phyloP scores from a whole-genome alignment of 2,797 vertebrate species.

The Aphelocoma californica region DNA sequence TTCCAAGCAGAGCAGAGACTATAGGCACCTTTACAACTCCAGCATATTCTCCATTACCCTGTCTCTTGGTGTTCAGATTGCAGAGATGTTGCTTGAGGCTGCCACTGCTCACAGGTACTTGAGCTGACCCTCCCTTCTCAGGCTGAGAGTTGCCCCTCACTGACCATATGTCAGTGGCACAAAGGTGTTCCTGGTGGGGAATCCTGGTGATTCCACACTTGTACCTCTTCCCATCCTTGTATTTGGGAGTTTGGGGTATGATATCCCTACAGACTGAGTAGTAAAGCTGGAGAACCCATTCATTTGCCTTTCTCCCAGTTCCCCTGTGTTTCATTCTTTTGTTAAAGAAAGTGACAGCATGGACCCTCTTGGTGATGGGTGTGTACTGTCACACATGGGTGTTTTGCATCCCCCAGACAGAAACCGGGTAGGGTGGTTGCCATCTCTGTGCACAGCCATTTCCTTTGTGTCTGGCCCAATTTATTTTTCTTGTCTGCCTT shows the following conservation, averaged over 20 bases:
- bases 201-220: not conserved
- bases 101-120: not conserved
- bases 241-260: not conserved
- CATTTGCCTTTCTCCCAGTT: not conserved
- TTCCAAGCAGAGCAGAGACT: not conserved
- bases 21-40: not conserved
- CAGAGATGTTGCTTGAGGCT: not conserved
- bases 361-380: not conserved
- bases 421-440: not conserved
- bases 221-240: not conserved
- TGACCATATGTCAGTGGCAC: fast-evolving
- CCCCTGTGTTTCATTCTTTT: not conserved
- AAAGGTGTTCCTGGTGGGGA: not conserved
- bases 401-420: not conserved
- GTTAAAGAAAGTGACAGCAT: fast-evolving
- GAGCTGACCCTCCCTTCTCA: not conserved
- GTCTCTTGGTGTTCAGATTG: not conserved
- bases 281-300: not conserved
- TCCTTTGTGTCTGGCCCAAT: not conserved
- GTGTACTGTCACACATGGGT: fast-evolving
- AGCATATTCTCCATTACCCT: not conserved
- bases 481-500: not conserved
- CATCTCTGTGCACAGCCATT: not conserved
- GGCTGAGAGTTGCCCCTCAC: not conserved
- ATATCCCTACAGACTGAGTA: not conserved